Conservation (phyloP, 2,888 invertebrate genomes). For the Drosophila rubida region DNA sequence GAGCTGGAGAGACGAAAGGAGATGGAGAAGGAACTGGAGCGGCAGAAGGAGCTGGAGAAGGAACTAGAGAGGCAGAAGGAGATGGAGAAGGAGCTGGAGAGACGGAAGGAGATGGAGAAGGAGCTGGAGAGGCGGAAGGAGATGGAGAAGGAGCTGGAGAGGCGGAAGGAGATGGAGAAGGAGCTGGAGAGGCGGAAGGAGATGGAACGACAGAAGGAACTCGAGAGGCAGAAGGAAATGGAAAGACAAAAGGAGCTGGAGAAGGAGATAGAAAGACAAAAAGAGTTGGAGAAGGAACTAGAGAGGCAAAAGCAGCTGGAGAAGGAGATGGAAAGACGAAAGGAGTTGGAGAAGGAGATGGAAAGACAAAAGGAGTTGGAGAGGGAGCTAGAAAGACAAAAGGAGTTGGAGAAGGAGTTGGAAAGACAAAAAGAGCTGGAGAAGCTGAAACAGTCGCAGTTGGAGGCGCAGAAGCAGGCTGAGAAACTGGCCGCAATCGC, state of each 20-base stretch:
- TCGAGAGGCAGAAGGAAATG: not conserved
- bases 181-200: not conserved
- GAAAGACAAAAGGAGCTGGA: not conserved
- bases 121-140: not conserved
- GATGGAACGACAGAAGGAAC: not conserved
- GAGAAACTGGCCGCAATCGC: not conserved
- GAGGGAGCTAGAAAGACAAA: not conserved
- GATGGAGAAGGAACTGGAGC: not conserved
- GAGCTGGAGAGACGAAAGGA: not conserved
- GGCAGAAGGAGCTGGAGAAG: not conserved
- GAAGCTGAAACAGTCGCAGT: no score
- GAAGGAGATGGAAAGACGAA: not conserved
- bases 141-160: not conserved
- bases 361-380: not conserved
- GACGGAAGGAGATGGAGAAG: not conserved
- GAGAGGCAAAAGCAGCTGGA: not conserved
- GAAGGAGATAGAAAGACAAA: not conserved
- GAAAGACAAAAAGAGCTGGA: slow-evolving; percentile 1
- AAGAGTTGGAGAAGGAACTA: slow-evolving; percentile 1
- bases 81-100: not conserved
- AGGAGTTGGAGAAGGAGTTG: not conserved
- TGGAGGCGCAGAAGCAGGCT: not conserved
- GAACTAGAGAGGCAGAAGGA: not conserved
- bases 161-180: not conserved
- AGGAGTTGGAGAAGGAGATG: not conserved